Evolutionary conservation across 2,113 vertebrate genomes (phyloP).

Genomic region (Platichthys flesus): DNA sequence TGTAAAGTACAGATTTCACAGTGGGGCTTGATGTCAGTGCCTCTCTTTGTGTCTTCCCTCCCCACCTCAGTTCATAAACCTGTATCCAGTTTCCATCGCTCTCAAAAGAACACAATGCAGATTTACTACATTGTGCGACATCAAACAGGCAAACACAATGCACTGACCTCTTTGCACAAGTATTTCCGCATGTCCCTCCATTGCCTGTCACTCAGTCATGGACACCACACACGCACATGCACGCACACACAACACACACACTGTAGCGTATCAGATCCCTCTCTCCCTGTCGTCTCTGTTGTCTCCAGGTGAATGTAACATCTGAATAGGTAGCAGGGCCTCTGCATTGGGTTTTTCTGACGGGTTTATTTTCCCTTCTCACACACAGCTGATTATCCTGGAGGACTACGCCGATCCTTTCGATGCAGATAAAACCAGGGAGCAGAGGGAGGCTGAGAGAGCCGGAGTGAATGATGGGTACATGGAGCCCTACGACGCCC

Average conservation of each 20-base stretch:
- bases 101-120: slow-evolving; percentile 63
- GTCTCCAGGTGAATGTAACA: slow-evolving; percentile 20
- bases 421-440: slow-evolving; percentile 91
- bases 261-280: slow-evolving; percentile 14
- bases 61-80: slow-evolving; percentile 52
- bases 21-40: slow-evolving; percentile 30
- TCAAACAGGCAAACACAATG: slow-evolving; percentile 72
- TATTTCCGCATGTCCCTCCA: slow-evolving; percentile 59
- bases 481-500: slow-evolving; percentile 97
- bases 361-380: neutral
- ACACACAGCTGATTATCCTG: slow-evolving; percentile 91
- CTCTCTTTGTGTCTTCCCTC: slow-evolving; percentile 59
- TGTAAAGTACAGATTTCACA: neutral
- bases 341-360: slow-evolving; percentile 27
- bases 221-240: slow-evolving; percentile 39
- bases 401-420: slow-evolving; percentile 97
- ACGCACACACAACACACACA: slow-evolving; percentile 14
- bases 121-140: slow-evolving; percentile 63
- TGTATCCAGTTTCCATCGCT: slow-evolving; percentile 62
- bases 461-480: slow-evolving; percentile 93
- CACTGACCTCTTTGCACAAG: slow-evolving; percentile 67
- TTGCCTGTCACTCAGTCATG: slow-evolving; percentile 55
- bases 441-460: slow-evolving; percentile 90
- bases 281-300: slow-evolving; percentile 3
- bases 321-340: slow-evolving; percentile 17